Conservation (phyloP, 2,113 vertebrate genomes). For the Seriola aureovittata region DNA sequence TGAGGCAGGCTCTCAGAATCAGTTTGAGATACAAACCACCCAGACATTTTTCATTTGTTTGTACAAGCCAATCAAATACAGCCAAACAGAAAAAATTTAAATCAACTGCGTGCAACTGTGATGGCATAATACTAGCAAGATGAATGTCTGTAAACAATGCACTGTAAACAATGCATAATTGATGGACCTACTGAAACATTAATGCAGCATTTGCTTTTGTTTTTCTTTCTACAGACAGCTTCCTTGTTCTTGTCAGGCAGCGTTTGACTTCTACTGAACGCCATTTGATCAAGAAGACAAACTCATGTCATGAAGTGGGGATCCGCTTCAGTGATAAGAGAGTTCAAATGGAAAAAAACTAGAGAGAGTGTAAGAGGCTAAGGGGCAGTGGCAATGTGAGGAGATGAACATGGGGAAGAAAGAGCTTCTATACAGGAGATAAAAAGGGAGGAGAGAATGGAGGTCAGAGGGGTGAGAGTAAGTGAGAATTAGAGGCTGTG, state of each 20-base stretch:
- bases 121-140: not conserved
- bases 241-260: not conserved
- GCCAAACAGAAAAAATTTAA: not conserved
- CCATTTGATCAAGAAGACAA: slow-evolving; percentile 37
- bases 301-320: not conserved
- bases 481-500: slow-evolving; percentile 41
- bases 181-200: slow-evolving; percentile 23
- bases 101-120: not conserved
- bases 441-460: slow-evolving; percentile 28
- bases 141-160: not conserved
- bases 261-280: slow-evolving; percentile 12
- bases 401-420: slow-evolving; percentile 26
- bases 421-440: slow-evolving; percentile 1
- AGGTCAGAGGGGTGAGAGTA: slow-evolving; percentile 45
- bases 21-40: not conserved
- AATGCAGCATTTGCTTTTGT: slow-evolving; percentile 14
- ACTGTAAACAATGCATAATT: slow-evolving; percentile 31
- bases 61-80: not conserved
- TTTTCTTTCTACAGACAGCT: slow-evolving; percentile 23
- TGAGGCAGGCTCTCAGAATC: not conserved
- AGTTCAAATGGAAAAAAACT: not conserved
- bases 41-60: not conserved
- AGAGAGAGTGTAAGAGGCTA: not conserved
- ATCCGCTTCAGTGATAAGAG: slow-evolving; percentile 2
- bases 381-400: not conserved